Base-by-base conservation (phyloP, 1,140 invertebrate genomes). In the Brachionus koreanus region DNA sequence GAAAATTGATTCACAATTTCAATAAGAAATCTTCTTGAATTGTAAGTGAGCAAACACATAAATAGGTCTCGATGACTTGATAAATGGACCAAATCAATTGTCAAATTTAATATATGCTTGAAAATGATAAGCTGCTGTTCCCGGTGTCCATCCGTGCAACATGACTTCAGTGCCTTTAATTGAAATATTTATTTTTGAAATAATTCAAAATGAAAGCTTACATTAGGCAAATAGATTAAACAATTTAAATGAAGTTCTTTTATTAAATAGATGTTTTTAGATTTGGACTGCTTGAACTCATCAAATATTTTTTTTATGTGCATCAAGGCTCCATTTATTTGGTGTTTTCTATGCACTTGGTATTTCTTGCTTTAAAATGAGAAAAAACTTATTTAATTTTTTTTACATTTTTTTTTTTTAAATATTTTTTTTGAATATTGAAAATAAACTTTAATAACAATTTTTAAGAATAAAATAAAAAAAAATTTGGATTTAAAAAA, bases 1-100 rank as follows among this genome's bases (percentile, higher is more conserved):
- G 76, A 79, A 61, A 79, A 65, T 43, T 79, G 76, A 16, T 79
- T 65, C 6, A 79, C 49, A 61, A 79, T 79, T 79, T 79, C 49
- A 16, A 79, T 79, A 7, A 79, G 19, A 79, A 79, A 79, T 61
- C 35, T 79, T 79, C 76, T 57, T 16, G 76, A 79, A 9, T 79
- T 79, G n/a, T 42, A 61, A 13, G 76, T 79, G 9, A 79, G 39
- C 5, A 79, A 25, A 19, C 76, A 79, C 76, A 79, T 79, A 25
- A 79, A 79, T 0, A 79, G 39, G 35, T 79, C 76, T 79, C 19
- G 16, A 9, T 79, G 76, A 13, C n/a, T 79, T 5, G 76, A 46
- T 12, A 79, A 61, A 29, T 79, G 33, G 0, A 79, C 76, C 19
- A 79, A 65, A 61, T 79, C 76, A 10, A 79, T 79, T 13, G 49